A percentile compares a stretch with the other conserved stretches of the same genome.
Evolutionary conservation across 2,888 invertebrate species (phyloP).

Genomic region (Cantharis nigra): DNA sequence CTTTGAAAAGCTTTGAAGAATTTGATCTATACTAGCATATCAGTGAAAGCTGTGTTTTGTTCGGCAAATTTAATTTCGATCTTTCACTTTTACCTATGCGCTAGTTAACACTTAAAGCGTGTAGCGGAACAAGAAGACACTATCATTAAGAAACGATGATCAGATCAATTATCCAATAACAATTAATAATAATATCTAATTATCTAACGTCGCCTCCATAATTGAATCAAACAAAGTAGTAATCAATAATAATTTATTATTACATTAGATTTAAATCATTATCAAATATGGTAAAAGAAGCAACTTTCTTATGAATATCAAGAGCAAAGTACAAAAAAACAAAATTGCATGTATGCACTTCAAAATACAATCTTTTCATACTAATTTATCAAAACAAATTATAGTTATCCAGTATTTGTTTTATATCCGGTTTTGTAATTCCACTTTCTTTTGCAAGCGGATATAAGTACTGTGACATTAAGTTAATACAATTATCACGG

Average conservation of each 20-base stretch:
- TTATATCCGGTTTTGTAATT: not conserved
- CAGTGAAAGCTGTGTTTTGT: constrained; percentile 45
- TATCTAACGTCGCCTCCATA: not conserved
- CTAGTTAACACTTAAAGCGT: constrained; percentile 46
- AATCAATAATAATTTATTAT: not conserved
- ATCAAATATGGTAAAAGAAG: not conserved
- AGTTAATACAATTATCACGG: not conserved
- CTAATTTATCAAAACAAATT: not conserved
- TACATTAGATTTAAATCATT: not conserved
- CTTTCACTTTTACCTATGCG: constrained; percentile 49
- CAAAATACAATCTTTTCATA: not conserved
- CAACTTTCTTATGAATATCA: not conserved
- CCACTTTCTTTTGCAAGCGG: constrained; percentile 3
- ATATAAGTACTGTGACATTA: not conserved
- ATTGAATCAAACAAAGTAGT: not conserved
- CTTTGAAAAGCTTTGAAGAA: not conserved
- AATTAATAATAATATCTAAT: not conserved
- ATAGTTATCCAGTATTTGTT: not conserved
- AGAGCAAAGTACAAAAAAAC: not conserved
- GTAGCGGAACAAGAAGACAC: constrained; percentile 34
- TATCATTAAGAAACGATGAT: constrained; percentile 4
- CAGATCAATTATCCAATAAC: not conserved
- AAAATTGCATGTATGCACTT: not conserved
- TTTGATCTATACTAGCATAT: not conserved
- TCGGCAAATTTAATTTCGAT: constrained; percentile 37